Base-by-base conservation (phyloP, 2,797 vertebrate species). In the Aulostomus chinensis region DNA sequence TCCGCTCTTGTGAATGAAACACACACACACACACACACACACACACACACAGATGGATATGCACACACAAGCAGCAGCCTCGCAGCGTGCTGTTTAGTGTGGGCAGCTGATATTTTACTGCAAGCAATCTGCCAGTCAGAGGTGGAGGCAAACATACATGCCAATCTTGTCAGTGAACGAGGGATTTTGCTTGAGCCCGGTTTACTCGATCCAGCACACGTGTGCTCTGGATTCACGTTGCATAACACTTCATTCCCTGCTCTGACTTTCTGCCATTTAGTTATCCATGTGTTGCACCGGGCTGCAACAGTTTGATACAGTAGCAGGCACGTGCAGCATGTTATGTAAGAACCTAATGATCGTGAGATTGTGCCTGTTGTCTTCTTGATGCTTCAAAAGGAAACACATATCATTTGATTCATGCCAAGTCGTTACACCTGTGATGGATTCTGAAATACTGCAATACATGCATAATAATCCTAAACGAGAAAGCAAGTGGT, bases 21-120 rank as follows among this genome's bases (percentile, higher is more conserved):
- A 36, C 42, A 59, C 22, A 3, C 34, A 34, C 38, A 53, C 41
- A 42, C 47, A 37, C 36, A 34, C 13, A 35, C 45, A 26, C 15
- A 18, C n/a, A n/a, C n/a, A n/a, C n/a, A n/a, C n/a, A n/a, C n/a
- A n/a, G n/a, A n/a, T n/a, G n/a, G n/a, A n/a, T n/a, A n/a, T n/a
- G 2, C 4, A 29, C 14, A 28, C 30, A 22, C 14, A 28, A 4
- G 18, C 5, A 38, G 29, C 45, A 41, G 49, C 35, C 34, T 51
- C 49, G 17, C 61, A 57, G 41, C 63, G 7, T 50, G 57, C 11
- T 4, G 12, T 28, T 36, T 22, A 39, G 53, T 54, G 73, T 56
- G 62, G 68, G 79, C 60, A 71, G 67, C 64, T 81, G 77, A 72
- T 75, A 66, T 80, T 77, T 82, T 52, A 37, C 56, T 26, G 39